Base-by-base conservation (phyloP, 2,113 vertebrate species). In the Colius striatus region DNA sequence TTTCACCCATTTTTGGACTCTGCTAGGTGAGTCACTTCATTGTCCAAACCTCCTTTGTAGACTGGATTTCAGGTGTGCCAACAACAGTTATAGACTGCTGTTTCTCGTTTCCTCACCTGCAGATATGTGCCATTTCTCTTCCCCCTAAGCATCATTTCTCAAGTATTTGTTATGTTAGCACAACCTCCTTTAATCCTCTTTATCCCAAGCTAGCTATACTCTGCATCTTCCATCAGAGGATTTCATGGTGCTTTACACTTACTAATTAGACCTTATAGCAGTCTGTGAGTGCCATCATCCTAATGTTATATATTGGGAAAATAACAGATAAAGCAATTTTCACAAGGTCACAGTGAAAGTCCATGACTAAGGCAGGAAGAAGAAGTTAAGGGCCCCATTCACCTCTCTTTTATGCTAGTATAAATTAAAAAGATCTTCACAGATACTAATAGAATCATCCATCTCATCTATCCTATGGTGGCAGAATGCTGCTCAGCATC, bases 381-480 rank as follows among this genome's bases (percentile, higher is more conserved):
- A 87, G 82, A 91, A 91, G 81, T 76, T 82, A 91, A 87, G 82
- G 67, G 51, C 26, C 51, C 29, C 55, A 72, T 68, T 95, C 73
- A 89, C 57, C 61, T 87, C 85, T 88, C 25, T 57, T 92, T 94
- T 90, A 84, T 95, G 70, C 15, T 63, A 41, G 32, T 48, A 86
- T 65, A 89, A 95, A 96, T 95, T 86, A 89, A 90, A 68, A 95
- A 45, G 84, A 96, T 79, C 81, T 89, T 74, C 74, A 50, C 15
- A 54, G 91, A 90, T 45, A 90, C 34, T 94, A 93, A 94, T 84
- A 74, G 78, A 73, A 48, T 84, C 29, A 80, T 89, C 48, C 43
- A 92, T 63, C 68, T 93, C 76, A 29, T 68, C 85, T 41, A 75
- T 38, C 34, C 79, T 79, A 61, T 1, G 6, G 71, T 55, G 57